Percentiles rank a stretch among this genome's conserved stretches.
Evolutionary conservation across 2,797 vertebrate species (phyloP).

Genomic region (Poeciliopsis gracilis): DNA sequence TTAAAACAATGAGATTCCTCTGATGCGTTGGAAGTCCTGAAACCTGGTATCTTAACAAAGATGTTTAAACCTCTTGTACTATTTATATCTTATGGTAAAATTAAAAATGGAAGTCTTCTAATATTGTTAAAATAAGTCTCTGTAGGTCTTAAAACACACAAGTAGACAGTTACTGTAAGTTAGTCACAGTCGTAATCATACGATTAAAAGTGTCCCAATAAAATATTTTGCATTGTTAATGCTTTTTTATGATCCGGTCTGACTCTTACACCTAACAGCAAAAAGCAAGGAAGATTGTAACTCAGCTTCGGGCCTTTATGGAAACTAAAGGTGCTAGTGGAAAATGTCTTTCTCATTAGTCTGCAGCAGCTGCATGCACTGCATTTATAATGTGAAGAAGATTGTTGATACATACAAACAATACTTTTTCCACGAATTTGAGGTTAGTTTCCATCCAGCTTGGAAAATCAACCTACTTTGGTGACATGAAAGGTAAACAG

Average conservation of each 20-base stretch:
- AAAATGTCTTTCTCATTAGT: conserved; percentile 9
- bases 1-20: not conserved
- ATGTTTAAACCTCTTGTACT: not conserved
- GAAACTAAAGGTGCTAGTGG: conserved; percentile 7
- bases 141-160: not conserved
- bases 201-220: not conserved
- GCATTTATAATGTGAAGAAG: conserved; percentile 3
- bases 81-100: not conserved
- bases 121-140: not conserved
- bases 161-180: not conserved
- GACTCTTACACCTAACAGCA: not conserved
- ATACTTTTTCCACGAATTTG: conserved; percentile 17
- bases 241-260: not conserved
- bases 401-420: conserved; percentile 20
- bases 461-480: conserved; percentile 26
- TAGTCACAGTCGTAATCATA: not conserved
- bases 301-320: not conserved
- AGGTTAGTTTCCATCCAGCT: conserved; percentile 8
- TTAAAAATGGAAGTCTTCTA: not conserved
- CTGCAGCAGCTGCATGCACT: conserved; percentile 17
- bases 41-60: not conserved
- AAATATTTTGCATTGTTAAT: not conserved
- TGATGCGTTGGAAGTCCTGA: not conserved
- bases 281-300: not conserved
- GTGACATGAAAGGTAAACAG: not conserved